Conservation (phyloP, 2,888 invertebrate genomes). For the Ptychoptera contaminata region DNA sequence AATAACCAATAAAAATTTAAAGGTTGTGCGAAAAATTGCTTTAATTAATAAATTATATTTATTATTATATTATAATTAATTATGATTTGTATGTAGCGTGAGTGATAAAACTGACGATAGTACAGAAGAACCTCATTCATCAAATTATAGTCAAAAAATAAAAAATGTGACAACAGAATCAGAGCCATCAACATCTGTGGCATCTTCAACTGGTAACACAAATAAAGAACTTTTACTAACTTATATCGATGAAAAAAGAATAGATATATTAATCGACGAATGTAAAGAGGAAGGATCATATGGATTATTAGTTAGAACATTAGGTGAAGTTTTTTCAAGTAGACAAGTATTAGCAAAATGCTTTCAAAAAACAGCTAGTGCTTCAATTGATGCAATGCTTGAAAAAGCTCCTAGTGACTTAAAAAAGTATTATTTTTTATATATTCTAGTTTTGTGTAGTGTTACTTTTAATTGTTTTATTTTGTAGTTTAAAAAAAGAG, state of each 20-base stretch:
- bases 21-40: too few relatives aligned
- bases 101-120: background rate
- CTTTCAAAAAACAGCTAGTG: slow-evolving; percentile 39
- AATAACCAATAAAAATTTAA: too few relatives aligned
- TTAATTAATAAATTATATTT: too few relatives aligned
- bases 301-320: slow-evolving; percentile 53
- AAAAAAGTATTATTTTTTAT: slow-evolving; percentile 12
- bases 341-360: slow-evolving; percentile 55
- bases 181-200: background rate
- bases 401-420: slow-evolving; percentile 38
- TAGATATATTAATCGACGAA: slow-evolving; percentile 57
- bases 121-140: background rate
- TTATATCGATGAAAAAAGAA: slow-evolving; percentile 47
- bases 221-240: background rate
- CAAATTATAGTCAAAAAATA: slow-evolving; percentile 1
- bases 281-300: slow-evolving; percentile 54
- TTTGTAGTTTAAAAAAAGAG: slow-evolving; percentile 44
- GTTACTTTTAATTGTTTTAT: too few relatives aligned
- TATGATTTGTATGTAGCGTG: background rate
- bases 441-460: too few relatives aligned
- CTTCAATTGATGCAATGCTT: slow-evolving; percentile 35
- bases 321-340: slow-evolving; percentile 60
- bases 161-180: background rate
- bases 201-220: slow-evolving; percentile 5
- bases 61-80: too few relatives aligned